Percentiles rank a stretch among this genome's conserved stretches.
phyloP scores from a whole-genome alignment of 2,888 invertebrate genomes.

The Emmelina monodactyla region DNA sequence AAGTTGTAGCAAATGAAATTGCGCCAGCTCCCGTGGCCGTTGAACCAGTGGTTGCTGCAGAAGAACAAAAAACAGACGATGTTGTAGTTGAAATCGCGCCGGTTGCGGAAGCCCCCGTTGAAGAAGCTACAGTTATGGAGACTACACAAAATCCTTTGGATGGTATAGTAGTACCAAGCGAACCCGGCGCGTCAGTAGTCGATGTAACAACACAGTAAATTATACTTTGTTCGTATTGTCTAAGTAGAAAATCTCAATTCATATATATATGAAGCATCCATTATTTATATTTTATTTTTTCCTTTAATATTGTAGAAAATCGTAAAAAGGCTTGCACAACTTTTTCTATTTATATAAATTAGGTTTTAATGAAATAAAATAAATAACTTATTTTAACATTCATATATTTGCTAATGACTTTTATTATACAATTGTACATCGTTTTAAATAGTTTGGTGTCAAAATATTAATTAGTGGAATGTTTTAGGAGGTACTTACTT shows the following conservation, averaged over 20 bases:
- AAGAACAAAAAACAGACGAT: conserved; percentile 1
- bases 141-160: conserved; percentile 11
- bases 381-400: not conserved
- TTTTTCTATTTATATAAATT: not conserved
- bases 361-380: not conserved
- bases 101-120: conserved; percentile 2
- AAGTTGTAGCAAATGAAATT: conserved; percentile 1
- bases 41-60: not conserved
- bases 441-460: conserved; percentile 58
- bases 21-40: not conserved
- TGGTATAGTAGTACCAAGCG: conserved; percentile 23
- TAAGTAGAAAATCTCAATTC: not conserved
- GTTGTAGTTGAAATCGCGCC: not conserved
- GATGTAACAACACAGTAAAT: conserved; percentile 35
- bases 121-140: conserved; percentile 2
- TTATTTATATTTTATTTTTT: not conserved
- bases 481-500: conserved; percentile 53
- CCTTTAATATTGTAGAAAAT: no score
- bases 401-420: conserved; percentile 39
- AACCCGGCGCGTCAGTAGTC: conserved; percentile 37
- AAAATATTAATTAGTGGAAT: conserved; percentile 50
- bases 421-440: conserved; percentile 40
- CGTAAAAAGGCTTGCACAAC: not conserved
- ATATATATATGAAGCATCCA: not conserved
- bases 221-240: no score